phyloP scores from a whole-genome alignment of 1,140 invertebrate species.

The Drosophila teissieri region DNA sequence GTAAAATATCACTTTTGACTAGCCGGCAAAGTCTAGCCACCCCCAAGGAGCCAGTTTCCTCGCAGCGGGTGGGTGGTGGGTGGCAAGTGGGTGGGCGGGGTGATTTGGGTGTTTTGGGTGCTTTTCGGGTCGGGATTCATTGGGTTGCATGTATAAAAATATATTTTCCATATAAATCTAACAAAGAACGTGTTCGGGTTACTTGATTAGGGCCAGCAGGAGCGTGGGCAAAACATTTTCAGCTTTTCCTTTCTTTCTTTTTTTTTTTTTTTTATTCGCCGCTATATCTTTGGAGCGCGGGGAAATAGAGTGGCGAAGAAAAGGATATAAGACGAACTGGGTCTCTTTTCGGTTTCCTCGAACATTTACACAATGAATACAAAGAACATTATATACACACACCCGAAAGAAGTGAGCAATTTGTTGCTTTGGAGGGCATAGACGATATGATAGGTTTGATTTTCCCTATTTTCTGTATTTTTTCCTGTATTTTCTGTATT shows the following conservation, averaged over 20 bases:
- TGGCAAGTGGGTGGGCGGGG: not conserved
- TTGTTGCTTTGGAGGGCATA: conserved; percentile 41
- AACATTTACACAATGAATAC: conserved; percentile 69
- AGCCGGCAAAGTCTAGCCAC: conserved; percentile 63
- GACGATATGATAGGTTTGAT: conserved; percentile 35
- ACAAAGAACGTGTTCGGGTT: conserved; percentile 81
- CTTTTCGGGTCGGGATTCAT: conserved; percentile 37
- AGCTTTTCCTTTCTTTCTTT: conserved; percentile 2
- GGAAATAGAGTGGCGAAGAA: conserved; percentile 11
- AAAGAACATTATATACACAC: conserved; percentile 33
- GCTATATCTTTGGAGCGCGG: not conserved
- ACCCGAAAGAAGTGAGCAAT: conserved; percentile 69
- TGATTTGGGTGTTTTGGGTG: not conserved
- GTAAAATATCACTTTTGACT: conserved; percentile 80
- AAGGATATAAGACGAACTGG: conserved; percentile 36
- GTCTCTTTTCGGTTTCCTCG: conserved; percentile 60
- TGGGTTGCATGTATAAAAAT: conserved; percentile 75
- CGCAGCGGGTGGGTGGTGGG: conserved; percentile 29
- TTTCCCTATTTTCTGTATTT: conserved; percentile 48
- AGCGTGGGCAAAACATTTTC: conserved; percentile 55
- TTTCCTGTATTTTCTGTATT: conserved; percentile 52
- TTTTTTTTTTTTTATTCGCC: conserved; percentile 1
- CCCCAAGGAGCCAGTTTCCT: conserved; percentile 60
- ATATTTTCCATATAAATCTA: conserved; percentile 83
- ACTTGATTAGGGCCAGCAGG: conserved; percentile 72